Evolutionary conservation across 2,113 vertebrate genomes (phyloP).

Genomic region (Pseudonaja textilis): DNA sequence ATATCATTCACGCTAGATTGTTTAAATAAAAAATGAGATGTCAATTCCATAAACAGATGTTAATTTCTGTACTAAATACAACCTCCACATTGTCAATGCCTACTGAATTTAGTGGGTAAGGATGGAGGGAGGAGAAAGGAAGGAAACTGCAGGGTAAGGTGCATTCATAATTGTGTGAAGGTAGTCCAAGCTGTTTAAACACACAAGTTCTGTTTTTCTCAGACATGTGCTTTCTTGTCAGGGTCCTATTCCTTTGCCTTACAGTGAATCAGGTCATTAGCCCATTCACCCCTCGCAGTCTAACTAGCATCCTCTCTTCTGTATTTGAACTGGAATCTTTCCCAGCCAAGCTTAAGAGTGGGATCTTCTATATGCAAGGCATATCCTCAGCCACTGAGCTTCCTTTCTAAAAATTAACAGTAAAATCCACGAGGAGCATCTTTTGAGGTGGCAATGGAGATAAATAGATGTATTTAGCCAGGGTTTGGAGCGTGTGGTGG

Average conservation of each 20-base stretch:
- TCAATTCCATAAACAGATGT: background rate
- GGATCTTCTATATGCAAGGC: background rate
- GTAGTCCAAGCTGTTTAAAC: background rate
- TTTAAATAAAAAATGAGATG: background rate
- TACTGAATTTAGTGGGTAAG: background rate
- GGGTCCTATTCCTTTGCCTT: background rate
- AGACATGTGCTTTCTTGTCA: background rate
- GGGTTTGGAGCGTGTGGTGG: background rate
- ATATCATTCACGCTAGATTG: background rate
- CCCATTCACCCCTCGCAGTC: background rate
- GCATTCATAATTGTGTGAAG: background rate
- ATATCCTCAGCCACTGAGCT: background rate
- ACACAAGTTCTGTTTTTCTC: background rate
- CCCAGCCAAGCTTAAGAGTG: background rate
- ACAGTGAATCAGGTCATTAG: background rate
- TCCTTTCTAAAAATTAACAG: background rate
- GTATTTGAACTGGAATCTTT: background rate
- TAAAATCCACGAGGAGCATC: background rate
- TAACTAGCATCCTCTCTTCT: background rate
- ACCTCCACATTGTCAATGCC: background rate
- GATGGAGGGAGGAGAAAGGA: background rate
- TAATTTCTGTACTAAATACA: background rate
- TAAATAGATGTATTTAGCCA: background rate
- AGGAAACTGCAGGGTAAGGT: background rate
- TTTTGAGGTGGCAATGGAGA: background rate